Evolutionary conservation across 2,797 vertebrate genomes (phyloP).

Genomic region (Arrhamphus sclerolepis): DNA sequence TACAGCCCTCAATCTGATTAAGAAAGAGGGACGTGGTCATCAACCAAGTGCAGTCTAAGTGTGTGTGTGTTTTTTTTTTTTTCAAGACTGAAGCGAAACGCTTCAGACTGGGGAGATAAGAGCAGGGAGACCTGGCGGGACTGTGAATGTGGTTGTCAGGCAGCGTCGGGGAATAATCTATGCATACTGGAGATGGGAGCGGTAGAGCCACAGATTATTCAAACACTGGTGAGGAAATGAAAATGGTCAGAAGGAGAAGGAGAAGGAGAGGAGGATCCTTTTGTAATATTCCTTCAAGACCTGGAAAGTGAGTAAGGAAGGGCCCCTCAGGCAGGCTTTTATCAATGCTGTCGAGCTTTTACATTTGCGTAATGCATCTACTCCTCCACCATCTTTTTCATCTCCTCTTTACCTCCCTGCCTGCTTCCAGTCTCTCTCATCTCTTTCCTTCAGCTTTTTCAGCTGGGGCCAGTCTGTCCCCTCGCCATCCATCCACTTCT

Average conservation of each 20-base stretch:
- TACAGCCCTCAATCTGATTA: neutral
- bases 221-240: slow-evolving; percentile 68
- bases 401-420: slow-evolving; percentile 9
- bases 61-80: slow-evolving; percentile 54
- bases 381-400: slow-evolving; percentile 6
- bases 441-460: slow-evolving; percentile 39
- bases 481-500: slow-evolving; percentile 64
- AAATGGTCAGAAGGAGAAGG: slow-evolving; percentile 38
- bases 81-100: slow-evolving; percentile 23
- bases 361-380: slow-evolving; percentile 28
- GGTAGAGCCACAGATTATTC: slow-evolving; percentile 46
- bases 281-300: slow-evolving; percentile 30
- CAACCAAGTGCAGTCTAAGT: slow-evolving; percentile 45
- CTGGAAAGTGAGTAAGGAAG: slow-evolving; percentile 19
- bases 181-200: slow-evolving; percentile 33
- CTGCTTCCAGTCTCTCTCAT: slow-evolving; percentile 18
- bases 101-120: slow-evolving; percentile 52
- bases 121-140: slow-evolving; percentile 22
- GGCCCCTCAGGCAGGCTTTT: slow-evolving; percentile 30
- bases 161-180: slow-evolving; percentile 49
- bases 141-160: slow-evolving; percentile 40
- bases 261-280: slow-evolving; percentile 33
- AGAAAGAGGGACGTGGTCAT: slow-evolving; percentile 6
- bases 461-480: slow-evolving; percentile 55
- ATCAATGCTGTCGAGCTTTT: slow-evolving; percentile 26